phyloP scores from a whole-genome alignment of 2,888 invertebrate genomes.

The Vesta saturnalis region DNA sequence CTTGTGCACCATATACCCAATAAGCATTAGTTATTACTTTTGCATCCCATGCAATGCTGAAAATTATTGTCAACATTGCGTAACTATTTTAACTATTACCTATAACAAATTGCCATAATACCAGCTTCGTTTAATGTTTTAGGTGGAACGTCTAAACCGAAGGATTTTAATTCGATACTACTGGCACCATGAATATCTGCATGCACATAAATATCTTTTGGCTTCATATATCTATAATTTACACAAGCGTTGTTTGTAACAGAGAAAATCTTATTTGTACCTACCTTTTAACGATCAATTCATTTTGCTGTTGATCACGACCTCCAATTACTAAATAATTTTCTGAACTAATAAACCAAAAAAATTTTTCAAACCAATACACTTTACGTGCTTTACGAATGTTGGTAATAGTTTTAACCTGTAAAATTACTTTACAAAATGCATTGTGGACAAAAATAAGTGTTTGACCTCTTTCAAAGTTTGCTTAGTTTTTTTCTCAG shows the following conservation, averaged over 20 bases:
- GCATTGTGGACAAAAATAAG: not conserved
- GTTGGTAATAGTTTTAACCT: conserved; percentile 81
- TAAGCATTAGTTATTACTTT: conserved; percentile 95
- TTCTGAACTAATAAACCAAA: conserved; percentile 98
- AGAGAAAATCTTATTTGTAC: not conserved
- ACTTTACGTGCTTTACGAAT: conserved; percentile 95
- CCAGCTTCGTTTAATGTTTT: conserved; percentile 96
- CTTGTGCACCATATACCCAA: conserved; percentile 97
- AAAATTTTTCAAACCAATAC: conserved; percentile 99
- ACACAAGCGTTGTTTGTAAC: not conserved
- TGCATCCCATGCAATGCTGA: conserved; percentile 97
- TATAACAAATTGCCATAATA: conserved; percentile 93
- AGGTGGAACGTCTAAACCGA: conserved; percentile 81
- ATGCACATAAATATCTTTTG: conserved; percentile 94
- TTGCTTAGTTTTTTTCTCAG: conserved; percentile 93
- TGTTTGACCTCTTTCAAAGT: conserved; percentile 85
- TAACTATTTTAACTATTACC: too few species aligned
- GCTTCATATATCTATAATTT: conserved; percentile 70
- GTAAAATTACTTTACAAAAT: not conserved
- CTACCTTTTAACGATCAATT: conserved; percentile 91
- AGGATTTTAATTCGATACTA: conserved; percentile 87
- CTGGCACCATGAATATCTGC: conserved; percentile 95
- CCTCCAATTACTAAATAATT: conserved; percentile 95
- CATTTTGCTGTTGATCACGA: conserved; percentile 98
- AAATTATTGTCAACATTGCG: conserved; percentile 1